Evolutionary conservation across 2,888 invertebrate species (phyloP), one percentile per base, ranked within the genome.

Genomic region (Hipparchia semele): DNA sequence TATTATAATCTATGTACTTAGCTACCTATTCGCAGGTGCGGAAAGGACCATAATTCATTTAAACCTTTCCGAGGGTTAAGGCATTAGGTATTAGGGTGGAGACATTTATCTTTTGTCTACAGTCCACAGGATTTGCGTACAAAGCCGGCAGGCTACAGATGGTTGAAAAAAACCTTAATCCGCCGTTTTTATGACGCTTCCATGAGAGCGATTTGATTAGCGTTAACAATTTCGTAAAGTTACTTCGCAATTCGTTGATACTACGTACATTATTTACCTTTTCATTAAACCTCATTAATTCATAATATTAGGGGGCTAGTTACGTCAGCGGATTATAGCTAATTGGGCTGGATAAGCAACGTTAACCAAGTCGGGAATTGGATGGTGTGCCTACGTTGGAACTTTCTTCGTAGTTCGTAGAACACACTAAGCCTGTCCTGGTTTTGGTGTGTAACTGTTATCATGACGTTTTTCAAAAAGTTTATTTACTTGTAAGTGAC

Each of bases 51-150:
- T 65, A 69, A 69, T 13, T 69, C 54, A 53, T 45, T 83, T 83
- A 81, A 79, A 81, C 82, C 80, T 76, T 79, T 77, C 66, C 54
- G 72, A 78, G 82, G 84, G 80, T 83, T 84, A 85, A 84, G 80
- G 83, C 80, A 77, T 81, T 80, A 78, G 77, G 83, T 81, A 82
- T 83, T 82, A 77, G 79, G 80, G 82, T 80, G 77, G 78, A 81
- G 79, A 79, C 80, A 80, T 84, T 84, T 84, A 84, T 86, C 86
- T 87, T 81, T 73, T 61, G 70, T 72, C 62, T 69, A 68, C 56
- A 62, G 61, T 72, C 68, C 64, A 65, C 61, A 53, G 66, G 62
- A 70, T 72, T 72, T 73, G 60, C 54, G 59, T 51, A 8, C 45
- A 68, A 73, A 71, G 49, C 70, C 45, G 54, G 45, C 59, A 56